Evolutionary conservation across 1,140 invertebrate species (phyloP).

Genomic region (Pogonognathellus flavescens): DNA sequence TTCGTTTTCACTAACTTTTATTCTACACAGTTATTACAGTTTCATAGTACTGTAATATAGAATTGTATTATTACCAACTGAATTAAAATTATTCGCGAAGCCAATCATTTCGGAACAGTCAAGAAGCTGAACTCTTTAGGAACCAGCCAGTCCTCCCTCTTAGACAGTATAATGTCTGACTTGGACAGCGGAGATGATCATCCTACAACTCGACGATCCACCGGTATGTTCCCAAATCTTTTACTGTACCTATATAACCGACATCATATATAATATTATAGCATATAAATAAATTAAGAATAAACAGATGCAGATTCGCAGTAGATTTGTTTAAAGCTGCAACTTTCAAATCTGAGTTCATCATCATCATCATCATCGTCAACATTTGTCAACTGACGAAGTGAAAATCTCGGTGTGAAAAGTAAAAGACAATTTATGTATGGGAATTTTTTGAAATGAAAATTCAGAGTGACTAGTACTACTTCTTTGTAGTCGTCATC

Average conservation of each 20-base stretch:
- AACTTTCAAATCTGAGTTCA: background rate
- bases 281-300: too few relatives aligned
- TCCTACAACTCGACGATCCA: constrained; percentile 55
- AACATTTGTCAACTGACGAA: background rate
- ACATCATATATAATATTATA: too few relatives aligned
- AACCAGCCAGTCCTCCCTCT: constrained; percentile 39
- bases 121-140: constrained; percentile 40
- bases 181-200: constrained; percentile 60
- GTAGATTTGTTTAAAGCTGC: too few relatives aligned
- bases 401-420: background rate
- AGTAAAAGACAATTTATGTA: too few relatives aligned
- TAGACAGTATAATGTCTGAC: constrained; percentile 58
- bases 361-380: background rate
- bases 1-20: background rate
- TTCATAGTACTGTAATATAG: background rate
- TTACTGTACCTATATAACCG: too few relatives aligned
- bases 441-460: too few relatives aligned
- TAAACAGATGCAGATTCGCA: too few relatives aligned
- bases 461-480: too few relatives aligned
- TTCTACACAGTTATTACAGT: background rate
- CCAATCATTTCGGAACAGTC: background rate
- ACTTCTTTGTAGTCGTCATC: too few relatives aligned
- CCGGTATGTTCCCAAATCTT: constrained; percentile 2
- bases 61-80: background rate
- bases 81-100: background rate